Percentiles rank a stretch among this genome's conserved stretches.
Evolutionary conservation across 2,113 vertebrate species (phyloP).

Genomic region (Galbula dea): DNA sequence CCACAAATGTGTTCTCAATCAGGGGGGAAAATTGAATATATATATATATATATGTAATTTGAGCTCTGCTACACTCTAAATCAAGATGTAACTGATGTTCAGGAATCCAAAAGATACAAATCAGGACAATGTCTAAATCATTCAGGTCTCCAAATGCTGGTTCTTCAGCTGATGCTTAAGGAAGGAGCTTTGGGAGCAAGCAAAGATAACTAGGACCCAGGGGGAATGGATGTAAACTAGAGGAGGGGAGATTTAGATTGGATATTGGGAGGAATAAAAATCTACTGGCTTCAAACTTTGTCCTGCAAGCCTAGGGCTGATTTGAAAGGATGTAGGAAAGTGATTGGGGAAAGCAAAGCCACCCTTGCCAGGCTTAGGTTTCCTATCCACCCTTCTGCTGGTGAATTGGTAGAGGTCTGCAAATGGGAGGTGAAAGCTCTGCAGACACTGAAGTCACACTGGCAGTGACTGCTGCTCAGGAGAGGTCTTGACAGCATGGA

Average conservation of each 20-base stretch:
- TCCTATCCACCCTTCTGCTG: neutral
- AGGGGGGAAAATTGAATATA: neutral
- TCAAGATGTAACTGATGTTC: constrained; percentile 12
- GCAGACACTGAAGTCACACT: neutral
- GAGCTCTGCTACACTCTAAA: neutral
- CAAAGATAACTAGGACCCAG: too few relatives aligned
- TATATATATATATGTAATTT: neutral
- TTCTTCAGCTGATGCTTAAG: neutral
- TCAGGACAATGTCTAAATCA: neutral
- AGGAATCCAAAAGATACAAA: constrained; percentile 7
- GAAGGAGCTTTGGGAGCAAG: neutral
- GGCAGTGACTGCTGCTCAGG: neutral
- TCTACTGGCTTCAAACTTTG: neutral
- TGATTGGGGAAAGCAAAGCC: neutral
- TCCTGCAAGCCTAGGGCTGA: neutral
- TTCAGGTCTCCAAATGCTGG: neutral
- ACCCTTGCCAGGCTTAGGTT: neutral
- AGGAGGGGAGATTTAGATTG: too few relatives aligned
- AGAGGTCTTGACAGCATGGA: neutral
- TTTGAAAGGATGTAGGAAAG: neutral
- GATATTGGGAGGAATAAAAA: too few relatives aligned
- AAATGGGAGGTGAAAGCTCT: neutral
- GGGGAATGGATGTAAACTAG: too few relatives aligned
- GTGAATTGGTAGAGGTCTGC: neutral
- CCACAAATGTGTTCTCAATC: constrained; percentile 25